These are phyloP conservation scores for Entomobrya proxima DNA, from an alignment of 2,888 invertebrate genomes.

Conservation along the genomic window DNA sequence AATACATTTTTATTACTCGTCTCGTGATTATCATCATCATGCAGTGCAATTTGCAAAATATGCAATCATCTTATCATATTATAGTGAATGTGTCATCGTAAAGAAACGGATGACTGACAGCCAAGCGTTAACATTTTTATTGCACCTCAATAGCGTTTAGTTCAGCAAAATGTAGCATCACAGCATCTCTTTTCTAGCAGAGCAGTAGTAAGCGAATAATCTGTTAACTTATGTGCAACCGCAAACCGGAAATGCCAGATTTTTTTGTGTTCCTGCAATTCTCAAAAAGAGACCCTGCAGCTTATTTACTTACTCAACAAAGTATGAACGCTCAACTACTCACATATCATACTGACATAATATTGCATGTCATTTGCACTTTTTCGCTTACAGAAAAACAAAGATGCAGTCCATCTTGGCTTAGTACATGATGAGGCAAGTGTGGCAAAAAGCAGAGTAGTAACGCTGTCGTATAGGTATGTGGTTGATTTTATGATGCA, in stretches of 20 bases:
- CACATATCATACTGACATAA: too few species aligned
- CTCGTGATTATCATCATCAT: background rate
- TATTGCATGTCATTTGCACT: slow-evolving; percentile 15
- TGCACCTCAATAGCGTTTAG: background rate
- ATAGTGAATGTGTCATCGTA: background rate
- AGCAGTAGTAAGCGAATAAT: background rate
- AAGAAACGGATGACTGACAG: slow-evolving; percentile 8
- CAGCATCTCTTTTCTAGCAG: background rate
- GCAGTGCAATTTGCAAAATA: slow-evolving; percentile 18
- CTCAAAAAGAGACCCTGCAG: background rate
- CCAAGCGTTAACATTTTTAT: background rate
- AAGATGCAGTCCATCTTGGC: background rate
- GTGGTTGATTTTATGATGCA: background rate
- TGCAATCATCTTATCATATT: slow-evolving; percentile 15
- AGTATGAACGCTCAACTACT: background rate
- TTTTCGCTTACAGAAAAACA: background rate
- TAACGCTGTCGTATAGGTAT: background rate
- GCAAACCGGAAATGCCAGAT: slow-evolving; percentile 26
- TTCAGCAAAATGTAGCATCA: too few species aligned
- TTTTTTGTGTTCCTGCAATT: background rate
- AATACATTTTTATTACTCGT: background rate
- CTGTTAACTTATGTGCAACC: background rate
- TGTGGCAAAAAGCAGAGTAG: background rate
- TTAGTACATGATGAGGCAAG: too few species aligned
- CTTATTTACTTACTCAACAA: background rate